Evolutionary conservation across 2,888 invertebrate species (phyloP).

Genomic region (Coelinius sp.): DNA sequence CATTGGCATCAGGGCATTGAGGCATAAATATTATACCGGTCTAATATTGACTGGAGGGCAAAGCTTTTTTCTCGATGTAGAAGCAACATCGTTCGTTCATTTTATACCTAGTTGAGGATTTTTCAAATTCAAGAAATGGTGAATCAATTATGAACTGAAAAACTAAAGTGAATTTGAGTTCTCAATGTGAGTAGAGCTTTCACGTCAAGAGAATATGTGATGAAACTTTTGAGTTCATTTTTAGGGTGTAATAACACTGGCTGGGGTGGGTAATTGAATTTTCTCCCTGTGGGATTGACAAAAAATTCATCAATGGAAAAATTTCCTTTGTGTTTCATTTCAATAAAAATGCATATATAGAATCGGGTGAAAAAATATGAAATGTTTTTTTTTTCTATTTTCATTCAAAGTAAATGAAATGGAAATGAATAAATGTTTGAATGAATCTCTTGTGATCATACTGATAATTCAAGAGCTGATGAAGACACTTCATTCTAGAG

Average conservation of each 20-base stretch:
- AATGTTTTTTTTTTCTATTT: too few species aligned
- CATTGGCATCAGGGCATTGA: neutral
- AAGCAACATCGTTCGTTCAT: neutral
- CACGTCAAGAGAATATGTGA: neutral
- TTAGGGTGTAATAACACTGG: neutral
- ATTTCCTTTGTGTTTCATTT: neutral
- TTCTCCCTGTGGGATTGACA: neutral
- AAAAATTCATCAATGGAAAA: neutral
- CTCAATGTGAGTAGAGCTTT: neutral
- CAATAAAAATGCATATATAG: too few species aligned
- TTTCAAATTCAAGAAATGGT: neutral
- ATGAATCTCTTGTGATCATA: too few species aligned
- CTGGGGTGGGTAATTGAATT: neutral
- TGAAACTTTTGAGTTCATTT: neutral
- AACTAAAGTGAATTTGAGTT: neutral
- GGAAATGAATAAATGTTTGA: too few species aligned
- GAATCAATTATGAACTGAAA: neutral
- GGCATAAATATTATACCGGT: neutral
- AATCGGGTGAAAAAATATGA: too few species aligned
- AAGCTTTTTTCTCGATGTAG: neutral
- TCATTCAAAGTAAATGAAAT: too few species aligned
- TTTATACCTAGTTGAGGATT: neutral
- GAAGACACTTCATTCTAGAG: too few species aligned
- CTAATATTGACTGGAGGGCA: neutral
- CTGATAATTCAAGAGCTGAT: too few species aligned